Percentiles rank a stretch among this genome's conserved stretches.
These are phyloP conservation scores for Apis dorsata DNA, from an alignment of 1,140 invertebrate genomes.

Conservation along the genomic window DNA sequence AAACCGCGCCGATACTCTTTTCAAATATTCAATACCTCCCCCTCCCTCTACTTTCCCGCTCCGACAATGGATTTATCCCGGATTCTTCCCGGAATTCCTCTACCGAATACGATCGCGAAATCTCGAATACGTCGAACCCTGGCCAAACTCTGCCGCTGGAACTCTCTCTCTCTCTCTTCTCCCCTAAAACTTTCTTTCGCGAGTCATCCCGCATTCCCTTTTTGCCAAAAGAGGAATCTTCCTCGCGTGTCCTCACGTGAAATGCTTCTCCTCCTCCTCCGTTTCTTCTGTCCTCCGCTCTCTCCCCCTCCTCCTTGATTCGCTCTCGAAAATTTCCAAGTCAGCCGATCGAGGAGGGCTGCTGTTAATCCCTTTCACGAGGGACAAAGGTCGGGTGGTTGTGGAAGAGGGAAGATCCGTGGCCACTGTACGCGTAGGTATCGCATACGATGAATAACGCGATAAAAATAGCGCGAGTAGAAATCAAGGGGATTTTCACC, in stretches of 20 bases:
- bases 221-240: neutral
- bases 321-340: neutral
- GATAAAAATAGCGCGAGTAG: slow-evolving; percentile 57
- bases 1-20: slow-evolving; percentile 2
- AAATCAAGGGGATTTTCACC: slow-evolving; percentile 8
- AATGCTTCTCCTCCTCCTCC: neutral
- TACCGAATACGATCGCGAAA: slow-evolving; percentile 28
- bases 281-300: neutral
- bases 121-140: neutral
- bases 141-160: neutral
- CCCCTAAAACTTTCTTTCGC: too few relatives aligned
- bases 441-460: slow-evolving; percentile 41
- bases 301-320: neutral
- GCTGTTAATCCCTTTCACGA: slow-evolving; percentile 32
- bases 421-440: neutral
- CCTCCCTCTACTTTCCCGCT: neutral
- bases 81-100: neutral
- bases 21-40: neutral
- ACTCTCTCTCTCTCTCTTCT: too few relatives aligned
- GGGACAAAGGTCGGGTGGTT: slow-evolving; percentile 46
- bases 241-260: neutral
- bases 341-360: slow-evolving; percentile 4
- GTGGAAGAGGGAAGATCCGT: too few relatives aligned
- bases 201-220: slow-evolving; percentile 26
- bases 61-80: slow-evolving; percentile 15